Evolutionary conservation across 2,113 vertebrate species (phyloP), one percentile per base, ranked within the genome.

Genomic region (Neodon shergylaensis): DNA sequence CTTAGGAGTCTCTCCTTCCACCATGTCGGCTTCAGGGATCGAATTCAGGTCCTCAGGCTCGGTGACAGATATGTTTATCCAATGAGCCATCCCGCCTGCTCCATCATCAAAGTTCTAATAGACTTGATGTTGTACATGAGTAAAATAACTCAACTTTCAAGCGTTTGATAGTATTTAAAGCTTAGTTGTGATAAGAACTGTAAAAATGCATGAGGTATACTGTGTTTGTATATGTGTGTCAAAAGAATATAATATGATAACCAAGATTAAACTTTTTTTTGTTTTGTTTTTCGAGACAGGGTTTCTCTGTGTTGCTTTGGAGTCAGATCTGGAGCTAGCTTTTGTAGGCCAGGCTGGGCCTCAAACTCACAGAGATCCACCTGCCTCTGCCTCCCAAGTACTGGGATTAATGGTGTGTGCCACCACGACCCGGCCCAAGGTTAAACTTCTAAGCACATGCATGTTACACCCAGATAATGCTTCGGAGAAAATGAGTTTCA

Each of bases 71-170:
- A 26, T 3, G 1, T 31, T 83, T 28, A 42, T 42, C n/a, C 7
- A 16, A 14, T 44, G 39, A 86, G 28, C 42, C 42, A 68, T 66
- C 82, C 58, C 72, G 61, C 81, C 81, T 54, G 8, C 39, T 36
- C 12, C 14, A 0, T n/a, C 42, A 52, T 66, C 44, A 66, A 78
- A 74, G 94, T 52, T 88, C 76, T 91, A 94, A 87, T 52, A 73
- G 78, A 83, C 26, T 91, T 70, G 66, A 36, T 74, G 14, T 76
- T 61, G 54, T 58, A 1, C 47, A 90, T 12, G 74, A 81, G 36
- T 78, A 95, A 95, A 92, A 95, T 52, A 94, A 74, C 13, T 89
- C 36, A 95, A 79, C 63, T 17, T 19, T 44, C 47, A 21, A 47
- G 21, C 11, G 10, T 66, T 66, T 16, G 86, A 78, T 79, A 94